A percentile compares a stretch with the other conserved stretches of the same genome.
phyloP scores from a whole-genome alignment of 2,888 invertebrate species.

The Drosophila diplacantha region DNA sequence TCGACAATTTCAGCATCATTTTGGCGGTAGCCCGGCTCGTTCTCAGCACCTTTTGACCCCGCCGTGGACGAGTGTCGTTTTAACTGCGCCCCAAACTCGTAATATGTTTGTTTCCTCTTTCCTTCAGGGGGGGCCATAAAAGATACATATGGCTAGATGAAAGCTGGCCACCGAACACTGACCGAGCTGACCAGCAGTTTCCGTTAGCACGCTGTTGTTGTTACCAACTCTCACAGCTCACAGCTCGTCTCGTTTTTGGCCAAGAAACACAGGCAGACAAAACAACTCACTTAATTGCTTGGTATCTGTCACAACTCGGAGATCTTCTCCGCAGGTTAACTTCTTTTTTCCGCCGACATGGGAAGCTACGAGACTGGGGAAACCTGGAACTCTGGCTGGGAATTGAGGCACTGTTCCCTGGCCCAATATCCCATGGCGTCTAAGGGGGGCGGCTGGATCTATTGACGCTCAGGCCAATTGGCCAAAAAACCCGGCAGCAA shows the following conservation, averaged over 20 bases:
- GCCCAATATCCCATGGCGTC: background rate
- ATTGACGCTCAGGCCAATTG: too few relatives aligned
- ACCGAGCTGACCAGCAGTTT: slow-evolving; percentile 54
- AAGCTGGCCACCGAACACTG: slow-evolving; percentile 47
- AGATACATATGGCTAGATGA: slow-evolving; percentile 56
- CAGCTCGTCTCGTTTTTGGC: slow-evolving; percentile 22
- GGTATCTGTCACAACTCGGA: slow-evolving; percentile 30
- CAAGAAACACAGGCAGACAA: slow-evolving; percentile 1
- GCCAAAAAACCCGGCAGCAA: slow-evolving; percentile 33
- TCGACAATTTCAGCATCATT: slow-evolving; percentile 49
- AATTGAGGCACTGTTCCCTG: background rate
- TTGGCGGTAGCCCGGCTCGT: slow-evolving; percentile 45
- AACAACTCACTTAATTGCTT: slow-evolving; percentile 25
- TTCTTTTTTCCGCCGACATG: slow-evolving; percentile 11
- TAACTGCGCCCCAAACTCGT: slow-evolving; percentile 55
- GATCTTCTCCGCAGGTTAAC: slow-evolving; percentile 16
- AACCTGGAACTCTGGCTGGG: background rate
- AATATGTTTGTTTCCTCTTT: slow-evolving; percentile 46
- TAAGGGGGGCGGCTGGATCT: background rate
- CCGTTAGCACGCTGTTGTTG: slow-evolving; percentile 46
- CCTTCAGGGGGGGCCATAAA: slow-evolving; percentile 47
- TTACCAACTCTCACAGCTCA: slow-evolving; percentile 7
- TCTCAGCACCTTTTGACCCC: slow-evolving; percentile 72
- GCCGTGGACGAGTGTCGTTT: slow-evolving; percentile 40
- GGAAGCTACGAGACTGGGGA: slow-evolving; percentile 11